These are phyloP conservation scores for Eulemur albifrons DNA, from an alignment of 2,797 vertebrate genomes.

Conservation along the genomic window DNA sequence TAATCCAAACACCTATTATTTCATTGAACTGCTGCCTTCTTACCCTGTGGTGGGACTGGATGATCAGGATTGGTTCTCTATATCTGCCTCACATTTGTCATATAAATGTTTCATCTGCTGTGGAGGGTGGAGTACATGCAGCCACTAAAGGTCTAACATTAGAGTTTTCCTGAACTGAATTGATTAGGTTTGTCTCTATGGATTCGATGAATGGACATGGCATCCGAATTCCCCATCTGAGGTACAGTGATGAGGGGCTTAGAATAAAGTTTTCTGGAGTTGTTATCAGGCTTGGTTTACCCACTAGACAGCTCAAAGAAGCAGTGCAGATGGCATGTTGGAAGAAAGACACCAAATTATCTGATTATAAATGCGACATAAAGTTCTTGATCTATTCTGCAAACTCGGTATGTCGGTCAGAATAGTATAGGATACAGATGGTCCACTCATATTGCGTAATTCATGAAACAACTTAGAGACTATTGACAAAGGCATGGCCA, in stretches of 20 bases:
- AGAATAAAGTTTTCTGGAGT: background rate
- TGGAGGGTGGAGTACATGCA: background rate
- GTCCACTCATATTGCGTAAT: background rate
- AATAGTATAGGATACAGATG: background rate
- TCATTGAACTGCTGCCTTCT: background rate
- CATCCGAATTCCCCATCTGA: background rate
- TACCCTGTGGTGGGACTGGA: background rate
- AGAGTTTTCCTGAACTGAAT: background rate
- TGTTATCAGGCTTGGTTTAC: background rate
- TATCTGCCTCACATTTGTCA: background rate
- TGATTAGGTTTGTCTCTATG: background rate
- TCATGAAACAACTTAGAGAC: background rate
- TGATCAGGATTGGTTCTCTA: background rate
- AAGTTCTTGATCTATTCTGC: background rate
- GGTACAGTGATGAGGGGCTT: background rate
- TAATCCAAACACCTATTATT: background rate
- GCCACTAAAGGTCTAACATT: background rate
- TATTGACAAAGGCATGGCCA: background rate
- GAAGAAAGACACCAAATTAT: background rate
- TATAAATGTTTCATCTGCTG: background rate
- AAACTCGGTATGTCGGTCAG: background rate
- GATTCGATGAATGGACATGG: background rate
- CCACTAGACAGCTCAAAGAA: background rate
- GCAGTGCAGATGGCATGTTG: background rate
- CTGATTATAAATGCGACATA: background rate